These are phyloP conservation scores for Festucalex cinctus DNA, from an alignment of 2,113 vertebrate genomes.

Conservation along the genomic window DNA sequence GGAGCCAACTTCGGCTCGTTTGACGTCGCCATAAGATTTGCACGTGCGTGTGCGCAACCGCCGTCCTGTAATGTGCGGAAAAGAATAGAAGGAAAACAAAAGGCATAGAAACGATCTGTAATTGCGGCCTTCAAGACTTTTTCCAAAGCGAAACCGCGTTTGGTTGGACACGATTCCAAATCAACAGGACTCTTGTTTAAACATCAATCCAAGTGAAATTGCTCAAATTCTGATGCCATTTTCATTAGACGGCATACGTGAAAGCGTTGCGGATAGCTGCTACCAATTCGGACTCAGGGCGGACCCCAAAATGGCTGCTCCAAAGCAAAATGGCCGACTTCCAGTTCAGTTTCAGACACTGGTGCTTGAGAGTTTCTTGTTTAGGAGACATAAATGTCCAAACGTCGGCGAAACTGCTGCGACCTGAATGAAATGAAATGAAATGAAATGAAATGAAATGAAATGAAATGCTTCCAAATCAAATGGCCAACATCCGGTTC, in stretches of 20 bases:
- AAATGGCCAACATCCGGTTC: no score
- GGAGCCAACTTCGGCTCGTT: conserved; percentile 32
- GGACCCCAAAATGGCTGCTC: no score
- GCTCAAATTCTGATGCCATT: background rate
- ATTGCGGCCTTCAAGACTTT: background rate
- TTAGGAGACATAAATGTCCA: no score
- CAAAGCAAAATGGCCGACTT: background rate
- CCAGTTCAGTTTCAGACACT: background rate
- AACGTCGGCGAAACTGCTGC: no score
- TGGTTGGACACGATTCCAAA: background rate
- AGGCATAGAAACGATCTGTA: background rate
- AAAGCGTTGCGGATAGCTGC: background rate
- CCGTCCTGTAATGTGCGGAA: background rate
- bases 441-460: no score
- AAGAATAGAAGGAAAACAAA: conserved; percentile 7
- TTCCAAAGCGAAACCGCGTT: background rate
- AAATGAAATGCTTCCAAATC: no score
- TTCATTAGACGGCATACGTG: background rate
- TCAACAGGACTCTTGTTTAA: background rate
- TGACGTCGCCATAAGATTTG: conserved; percentile 4
- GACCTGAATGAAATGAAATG: no score
- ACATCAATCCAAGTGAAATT: background rate
- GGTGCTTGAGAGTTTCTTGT: no score
- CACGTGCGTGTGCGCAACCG: background rate
- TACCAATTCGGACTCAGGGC: background rate